These are phyloP conservation scores for Meriones psammophilus DNA, from an alignment of 2,797 vertebrate genomes.

Conservation along the genomic window DNA sequence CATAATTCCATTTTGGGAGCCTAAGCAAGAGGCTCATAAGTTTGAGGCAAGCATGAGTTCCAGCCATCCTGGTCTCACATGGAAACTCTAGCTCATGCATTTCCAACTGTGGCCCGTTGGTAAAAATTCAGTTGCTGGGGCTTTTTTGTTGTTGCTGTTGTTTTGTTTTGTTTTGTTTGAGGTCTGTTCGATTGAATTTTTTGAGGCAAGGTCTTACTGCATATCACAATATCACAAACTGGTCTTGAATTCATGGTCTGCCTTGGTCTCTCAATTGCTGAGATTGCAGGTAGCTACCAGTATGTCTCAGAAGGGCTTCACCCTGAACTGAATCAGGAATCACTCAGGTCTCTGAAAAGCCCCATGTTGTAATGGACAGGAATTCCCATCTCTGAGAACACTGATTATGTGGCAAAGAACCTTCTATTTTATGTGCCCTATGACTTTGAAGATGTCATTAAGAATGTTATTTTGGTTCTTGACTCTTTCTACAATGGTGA, in stretches of 20 bases:
- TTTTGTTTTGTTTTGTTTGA: not conserved
- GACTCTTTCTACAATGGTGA: not conserved
- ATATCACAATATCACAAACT: not conserved
- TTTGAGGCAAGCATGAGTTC: not conserved
- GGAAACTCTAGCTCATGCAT: not conserved
- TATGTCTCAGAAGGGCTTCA: not conserved
- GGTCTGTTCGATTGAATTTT: not conserved
- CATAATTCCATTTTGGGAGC: too few relatives aligned
- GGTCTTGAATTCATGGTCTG: not conserved
- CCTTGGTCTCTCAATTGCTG: not conserved
- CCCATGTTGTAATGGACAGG: not conserved
- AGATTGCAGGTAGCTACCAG: not conserved
- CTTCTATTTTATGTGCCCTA: not conserved
- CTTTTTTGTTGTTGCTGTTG: too few relatives aligned
- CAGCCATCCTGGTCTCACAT: not conserved
- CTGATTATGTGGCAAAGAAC: not conserved
- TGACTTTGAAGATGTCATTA: not conserved
- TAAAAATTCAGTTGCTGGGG: not conserved
- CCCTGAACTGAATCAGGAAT: conserved; percentile 14
- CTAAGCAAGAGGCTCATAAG: not conserved
- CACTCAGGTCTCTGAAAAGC: not conserved
- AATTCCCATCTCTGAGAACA: not conserved
- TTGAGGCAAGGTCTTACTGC: not conserved
- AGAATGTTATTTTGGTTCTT: not conserved
- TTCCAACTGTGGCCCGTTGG: not conserved